phyloP scores from a whole-genome alignment of 2,888 invertebrate species.

The Horisme vitalbata region DNA sequence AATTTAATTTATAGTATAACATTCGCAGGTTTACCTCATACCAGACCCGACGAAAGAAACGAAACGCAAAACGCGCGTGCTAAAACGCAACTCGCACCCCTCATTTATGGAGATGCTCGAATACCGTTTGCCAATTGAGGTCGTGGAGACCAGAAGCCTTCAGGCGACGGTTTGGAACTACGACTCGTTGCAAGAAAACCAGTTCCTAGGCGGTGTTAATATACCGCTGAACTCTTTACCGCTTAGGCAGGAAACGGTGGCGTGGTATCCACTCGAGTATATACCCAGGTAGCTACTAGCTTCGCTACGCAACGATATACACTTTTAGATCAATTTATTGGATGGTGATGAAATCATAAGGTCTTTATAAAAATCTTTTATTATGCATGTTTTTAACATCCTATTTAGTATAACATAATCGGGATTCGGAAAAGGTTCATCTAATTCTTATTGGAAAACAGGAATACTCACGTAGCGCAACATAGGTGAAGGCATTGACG shows the following conservation, averaged over 20 bases:
- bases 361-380: no score
- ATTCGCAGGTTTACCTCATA: slow-evolving; percentile 87
- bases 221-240: slow-evolving; percentile 89
- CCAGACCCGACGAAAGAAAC: slow-evolving; percentile 96
- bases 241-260: slow-evolving; percentile 89
- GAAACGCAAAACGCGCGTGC: slow-evolving; percentile 97
- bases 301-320: slow-evolving; percentile 57
- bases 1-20: background rate
- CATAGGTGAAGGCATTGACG: no score
- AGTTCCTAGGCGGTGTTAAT: slow-evolving; percentile 95
- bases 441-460: no score
- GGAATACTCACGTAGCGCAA: no score
- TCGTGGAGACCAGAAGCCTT: slow-evolving; percentile 88
- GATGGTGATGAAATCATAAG: slow-evolving; percentile 13
- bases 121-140: slow-evolving; percentile 92
- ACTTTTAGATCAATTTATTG: slow-evolving; percentile 33
- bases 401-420: no score
- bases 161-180: slow-evolving; percentile 98
- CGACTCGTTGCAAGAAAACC: slow-evolving; percentile 96
- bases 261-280: slow-evolving; percentile 91
- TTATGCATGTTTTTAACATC: no score
- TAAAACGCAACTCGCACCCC: slow-evolving; percentile 95
- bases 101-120: slow-evolving; percentile 99
- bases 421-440: no score
- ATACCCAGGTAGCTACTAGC: slow-evolving; percentile 74